These are phyloP conservation scores for Euzophera pinguis DNA, from an alignment of 2,888 invertebrate genomes.

Conservation along the genomic window DNA sequence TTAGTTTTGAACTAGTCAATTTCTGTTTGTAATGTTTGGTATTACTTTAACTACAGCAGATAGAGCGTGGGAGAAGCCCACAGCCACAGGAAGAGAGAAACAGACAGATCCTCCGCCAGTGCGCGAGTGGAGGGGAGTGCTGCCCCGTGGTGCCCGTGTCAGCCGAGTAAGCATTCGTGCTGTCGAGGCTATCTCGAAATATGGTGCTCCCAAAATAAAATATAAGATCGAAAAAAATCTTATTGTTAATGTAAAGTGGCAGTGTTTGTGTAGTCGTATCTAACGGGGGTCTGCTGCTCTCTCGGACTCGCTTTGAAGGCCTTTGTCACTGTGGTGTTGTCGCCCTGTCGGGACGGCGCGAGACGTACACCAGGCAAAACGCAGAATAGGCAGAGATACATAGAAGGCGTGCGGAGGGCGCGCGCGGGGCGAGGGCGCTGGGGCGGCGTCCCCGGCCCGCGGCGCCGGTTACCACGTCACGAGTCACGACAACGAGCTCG, in stretches of 20 bases:
- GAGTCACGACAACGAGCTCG: conserved; percentile 55
- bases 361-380: conserved; percentile 63
- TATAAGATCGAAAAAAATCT: conserved; percentile 46
- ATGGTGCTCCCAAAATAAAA: conserved; percentile 63
- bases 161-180: conserved; percentile 70
- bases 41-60: conserved; percentile 46
- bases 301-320: conserved; percentile 79
- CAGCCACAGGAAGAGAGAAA: conserved; percentile 81
- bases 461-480: conserved; percentile 66
- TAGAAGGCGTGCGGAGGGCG: conserved; percentile 62
- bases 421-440: conserved; percentile 59
- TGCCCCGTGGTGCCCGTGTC: conserved; percentile 66
- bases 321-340: conserved; percentile 77
- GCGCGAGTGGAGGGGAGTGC: conserved; percentile 60
- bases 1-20: conserved; percentile 1
- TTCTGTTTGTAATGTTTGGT: conserved; percentile 22
- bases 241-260: conserved; percentile 68
- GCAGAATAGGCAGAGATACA: conserved; percentile 70
- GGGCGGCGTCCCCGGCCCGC: conserved; percentile 57
- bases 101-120: conserved; percentile 80
- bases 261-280: conserved; percentile 70
- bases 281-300: conserved; percentile 81
- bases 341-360: conserved; percentile 59
- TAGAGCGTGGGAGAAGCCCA: conserved; percentile 71
- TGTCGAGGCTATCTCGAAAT: conserved; percentile 57